These are phyloP conservation scores for Carpatolechia fugitivella DNA, from an alignment of 2,888 invertebrate genomes.

Conservation along the genomic window DNA sequence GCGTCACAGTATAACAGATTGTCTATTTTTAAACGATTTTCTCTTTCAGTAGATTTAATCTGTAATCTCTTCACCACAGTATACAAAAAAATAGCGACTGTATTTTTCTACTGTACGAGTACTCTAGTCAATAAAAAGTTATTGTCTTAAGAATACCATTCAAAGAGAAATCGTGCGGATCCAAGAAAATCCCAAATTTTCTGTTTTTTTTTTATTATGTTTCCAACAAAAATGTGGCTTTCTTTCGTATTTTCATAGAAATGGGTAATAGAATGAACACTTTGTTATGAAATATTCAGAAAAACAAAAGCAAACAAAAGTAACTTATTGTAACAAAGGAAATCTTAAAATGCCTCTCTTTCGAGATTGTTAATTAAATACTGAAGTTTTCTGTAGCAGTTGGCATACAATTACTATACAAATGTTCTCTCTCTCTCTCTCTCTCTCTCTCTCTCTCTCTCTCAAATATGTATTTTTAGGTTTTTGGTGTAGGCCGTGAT, in stretches of 20 bases:
- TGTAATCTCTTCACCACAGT: no score
- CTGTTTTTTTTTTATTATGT: background rate
- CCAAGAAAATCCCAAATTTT: background rate
- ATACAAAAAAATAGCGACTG: no score
- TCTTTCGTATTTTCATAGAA: background rate
- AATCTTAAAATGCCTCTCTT: background rate
- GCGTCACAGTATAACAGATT: constrained; percentile 35
- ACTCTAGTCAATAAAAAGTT: background rate
- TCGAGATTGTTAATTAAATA: no score
- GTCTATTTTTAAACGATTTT: no score
- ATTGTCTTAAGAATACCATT: background rate
- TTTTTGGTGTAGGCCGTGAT: no score
- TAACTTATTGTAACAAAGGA: background rate
- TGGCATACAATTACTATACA: no score
- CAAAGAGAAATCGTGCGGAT: background rate
- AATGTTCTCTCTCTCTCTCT: no score
- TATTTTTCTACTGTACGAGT: background rate
- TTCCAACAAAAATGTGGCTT: background rate
- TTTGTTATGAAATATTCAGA: constrained; percentile 1
- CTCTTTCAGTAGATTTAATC: no score
- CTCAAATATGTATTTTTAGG: no score
- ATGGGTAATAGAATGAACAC: background rate
- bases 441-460: no score
- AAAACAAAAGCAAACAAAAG: background rate
- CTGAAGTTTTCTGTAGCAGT: no score